phyloP scores from a whole-genome alignment of 1,140 invertebrate species.

The Forficula auricularia region DNA sequence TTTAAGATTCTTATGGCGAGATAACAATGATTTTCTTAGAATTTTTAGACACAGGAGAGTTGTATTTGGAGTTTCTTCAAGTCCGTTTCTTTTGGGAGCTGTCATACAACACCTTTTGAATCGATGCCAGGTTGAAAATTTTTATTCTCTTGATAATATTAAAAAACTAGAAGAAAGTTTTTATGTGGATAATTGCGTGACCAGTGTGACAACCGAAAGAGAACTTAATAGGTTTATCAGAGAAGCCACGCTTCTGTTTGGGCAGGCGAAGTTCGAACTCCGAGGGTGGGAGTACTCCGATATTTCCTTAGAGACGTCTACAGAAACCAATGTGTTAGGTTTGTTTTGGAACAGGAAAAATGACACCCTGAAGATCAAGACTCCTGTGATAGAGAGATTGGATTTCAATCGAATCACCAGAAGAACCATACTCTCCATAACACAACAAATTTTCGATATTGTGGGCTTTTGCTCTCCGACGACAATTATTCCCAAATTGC shows the following conservation, averaged over 20 bases:
- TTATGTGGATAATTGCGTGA: constrained; percentile 19
- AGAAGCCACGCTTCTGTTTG: constrained; percentile 12
- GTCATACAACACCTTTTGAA: constrained; percentile 6
- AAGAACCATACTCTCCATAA: constrained; percentile 13
- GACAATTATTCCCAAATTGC: constrained; percentile 15
- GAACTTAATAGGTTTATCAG: constrained; percentile 14
- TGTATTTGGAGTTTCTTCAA: constrained; percentile 11
- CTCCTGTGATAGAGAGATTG: background rate
- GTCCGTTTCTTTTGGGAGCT: constrained; percentile 10
- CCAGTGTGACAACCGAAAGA: constrained; percentile 11
- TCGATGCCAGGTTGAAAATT: constrained; percentile 4
- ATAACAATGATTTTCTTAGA: constrained; percentile 9
- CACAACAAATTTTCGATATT: constrained; percentile 20
- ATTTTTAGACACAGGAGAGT: constrained; percentile 17
- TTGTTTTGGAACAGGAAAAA: constrained; percentile 13
- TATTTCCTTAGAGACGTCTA: background rate
- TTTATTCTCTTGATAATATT: constrained; percentile 6
- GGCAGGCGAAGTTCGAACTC: constrained; percentile 17
- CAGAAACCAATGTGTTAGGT: constrained; percentile 13
- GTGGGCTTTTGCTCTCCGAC: constrained; percentile 19
- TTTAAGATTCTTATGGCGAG: constrained; percentile 22
- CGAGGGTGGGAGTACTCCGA: constrained; percentile 16
- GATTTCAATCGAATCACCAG: constrained; percentile 8
- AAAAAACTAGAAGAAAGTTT: constrained; percentile 11
- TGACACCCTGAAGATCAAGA: constrained; percentile 11